Evolutionary conservation across 2,888 invertebrate species (phyloP).

Genomic region (Bombylius discolor): DNA sequence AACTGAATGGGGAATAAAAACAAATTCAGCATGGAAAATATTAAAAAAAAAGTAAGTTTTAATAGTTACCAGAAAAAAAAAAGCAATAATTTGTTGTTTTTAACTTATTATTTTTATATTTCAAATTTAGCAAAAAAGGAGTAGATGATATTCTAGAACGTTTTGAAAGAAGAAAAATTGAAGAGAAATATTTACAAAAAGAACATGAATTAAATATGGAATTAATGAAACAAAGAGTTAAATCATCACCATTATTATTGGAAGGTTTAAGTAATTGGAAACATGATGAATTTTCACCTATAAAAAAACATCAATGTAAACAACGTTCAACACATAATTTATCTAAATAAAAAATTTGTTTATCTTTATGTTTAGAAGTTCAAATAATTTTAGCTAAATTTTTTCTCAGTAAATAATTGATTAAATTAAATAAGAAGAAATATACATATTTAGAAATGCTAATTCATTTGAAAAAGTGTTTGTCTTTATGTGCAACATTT

Average conservation of each 20-base stretch:
- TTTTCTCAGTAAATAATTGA: too few relatives aligned
- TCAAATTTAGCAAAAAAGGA: slow-evolving; percentile 26
- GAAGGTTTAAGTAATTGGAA: slow-evolving; percentile 20
- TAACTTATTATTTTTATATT: background rate
- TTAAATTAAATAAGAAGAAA: too few relatives aligned
- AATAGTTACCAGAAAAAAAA: too few relatives aligned
- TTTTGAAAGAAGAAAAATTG: slow-evolving; percentile 25
- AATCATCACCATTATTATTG: slow-evolving; percentile 31
- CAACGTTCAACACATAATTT: background rate
- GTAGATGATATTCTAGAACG: slow-evolving; percentile 29
- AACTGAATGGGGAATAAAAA: background rate
- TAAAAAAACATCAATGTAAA: background rate
- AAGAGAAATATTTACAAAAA: background rate
- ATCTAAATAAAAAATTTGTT: too few relatives aligned
- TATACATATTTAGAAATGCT: too few relatives aligned
- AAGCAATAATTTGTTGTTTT: too few relatives aligned
- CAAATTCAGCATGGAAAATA: background rate
- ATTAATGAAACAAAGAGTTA: slow-evolving; percentile 33
- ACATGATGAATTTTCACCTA: background rate
- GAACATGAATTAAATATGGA: slow-evolving; percentile 34
- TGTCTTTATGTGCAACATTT: too few relatives aligned
- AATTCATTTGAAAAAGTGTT: too few relatives aligned
- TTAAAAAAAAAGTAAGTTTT: background rate
- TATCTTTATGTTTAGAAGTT: too few relatives aligned
- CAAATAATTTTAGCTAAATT: too few relatives aligned